Evolutionary conservation across 2,888 invertebrate genomes (phyloP).

Genomic region (Teleiodes luculella): DNA sequence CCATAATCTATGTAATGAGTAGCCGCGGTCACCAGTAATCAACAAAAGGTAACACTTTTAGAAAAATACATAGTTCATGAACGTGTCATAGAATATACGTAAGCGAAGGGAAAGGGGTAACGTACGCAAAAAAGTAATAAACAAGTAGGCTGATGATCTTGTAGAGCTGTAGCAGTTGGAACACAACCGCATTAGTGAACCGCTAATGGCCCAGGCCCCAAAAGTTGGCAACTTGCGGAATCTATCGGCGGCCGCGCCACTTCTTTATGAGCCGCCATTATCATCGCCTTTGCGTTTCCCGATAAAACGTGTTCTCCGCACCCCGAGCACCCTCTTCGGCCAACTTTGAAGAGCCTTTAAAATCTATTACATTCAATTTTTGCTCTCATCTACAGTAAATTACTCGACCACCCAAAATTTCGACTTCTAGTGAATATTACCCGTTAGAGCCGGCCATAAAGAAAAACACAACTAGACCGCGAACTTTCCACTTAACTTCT

Average conservation of each 20-base stretch:
- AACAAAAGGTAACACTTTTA: no score
- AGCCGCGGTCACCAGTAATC: no score
- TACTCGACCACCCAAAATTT: conserved; percentile 1
- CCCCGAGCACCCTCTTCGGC: conserved; percentile 63
- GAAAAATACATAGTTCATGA: no score
- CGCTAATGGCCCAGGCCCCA: conserved; percentile 62
- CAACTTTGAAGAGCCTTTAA: conserved; percentile 62
- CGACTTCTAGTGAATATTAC: conserved; percentile 45
- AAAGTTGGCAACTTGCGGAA: conserved; percentile 73
- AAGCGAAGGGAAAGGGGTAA: no score
- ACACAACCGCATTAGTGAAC: conserved; percentile 58
- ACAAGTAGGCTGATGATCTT: conserved; percentile 33
- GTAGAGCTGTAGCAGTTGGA: conserved; percentile 39
- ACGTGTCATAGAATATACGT: no score
- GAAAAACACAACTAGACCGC: conserved; percentile 58
- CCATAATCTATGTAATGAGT: no score
- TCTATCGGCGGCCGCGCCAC: conserved; percentile 63
- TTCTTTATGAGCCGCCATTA: conserved; percentile 75
- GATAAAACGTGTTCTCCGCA: conserved; percentile 72
- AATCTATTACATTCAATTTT: conserved; percentile 65
- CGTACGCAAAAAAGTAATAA: conserved; percentile 3
- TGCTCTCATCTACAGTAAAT: conserved; percentile 19
- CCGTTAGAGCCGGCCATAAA: conserved; percentile 58
- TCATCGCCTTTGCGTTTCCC: conserved; percentile 68
- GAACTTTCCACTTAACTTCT: conserved; percentile 74